phyloP scores from a whole-genome alignment of 2,797 vertebrate species.

The Coilia nasus region DNA sequence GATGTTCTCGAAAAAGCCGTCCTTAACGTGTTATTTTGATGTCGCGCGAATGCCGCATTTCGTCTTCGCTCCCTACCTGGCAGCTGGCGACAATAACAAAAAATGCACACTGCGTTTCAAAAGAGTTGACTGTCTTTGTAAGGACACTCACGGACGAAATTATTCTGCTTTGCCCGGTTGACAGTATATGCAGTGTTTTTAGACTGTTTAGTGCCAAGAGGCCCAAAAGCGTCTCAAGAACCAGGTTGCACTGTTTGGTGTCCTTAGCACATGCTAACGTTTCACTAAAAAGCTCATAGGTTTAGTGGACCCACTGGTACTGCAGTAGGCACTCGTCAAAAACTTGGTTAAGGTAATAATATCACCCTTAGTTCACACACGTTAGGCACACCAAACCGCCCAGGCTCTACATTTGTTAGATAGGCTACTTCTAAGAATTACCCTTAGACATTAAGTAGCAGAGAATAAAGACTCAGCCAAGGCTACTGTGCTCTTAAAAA shows the following conservation, averaged over 20 bases:
- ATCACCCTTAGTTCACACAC: not conserved
- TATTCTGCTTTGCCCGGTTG: not conserved
- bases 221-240: not conserved
- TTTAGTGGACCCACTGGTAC: not conserved
- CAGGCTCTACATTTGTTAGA: not conserved
- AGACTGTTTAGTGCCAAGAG: not conserved
- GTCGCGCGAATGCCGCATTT: constrained; percentile 20
- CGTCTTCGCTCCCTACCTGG: not conserved
- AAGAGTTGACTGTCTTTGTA: not conserved
- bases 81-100: constrained; percentile 1
- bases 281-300: not conserved
- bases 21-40: not conserved
- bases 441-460: not conserved
- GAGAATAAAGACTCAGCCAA: not conserved
- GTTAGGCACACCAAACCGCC: not conserved
- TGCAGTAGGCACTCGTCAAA: not conserved
- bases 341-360: not conserved
- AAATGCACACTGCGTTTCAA: not conserved
- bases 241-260: not conserved
- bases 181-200: not conserved
- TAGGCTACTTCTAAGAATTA: not conserved
- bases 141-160: not conserved
- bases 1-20: not conserved
- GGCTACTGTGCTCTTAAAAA: not conserved
- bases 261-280: constrained; percentile 23